Base-by-base conservation (phyloP, 2,113 vertebrate genomes). In the Strix aluco region DNA sequence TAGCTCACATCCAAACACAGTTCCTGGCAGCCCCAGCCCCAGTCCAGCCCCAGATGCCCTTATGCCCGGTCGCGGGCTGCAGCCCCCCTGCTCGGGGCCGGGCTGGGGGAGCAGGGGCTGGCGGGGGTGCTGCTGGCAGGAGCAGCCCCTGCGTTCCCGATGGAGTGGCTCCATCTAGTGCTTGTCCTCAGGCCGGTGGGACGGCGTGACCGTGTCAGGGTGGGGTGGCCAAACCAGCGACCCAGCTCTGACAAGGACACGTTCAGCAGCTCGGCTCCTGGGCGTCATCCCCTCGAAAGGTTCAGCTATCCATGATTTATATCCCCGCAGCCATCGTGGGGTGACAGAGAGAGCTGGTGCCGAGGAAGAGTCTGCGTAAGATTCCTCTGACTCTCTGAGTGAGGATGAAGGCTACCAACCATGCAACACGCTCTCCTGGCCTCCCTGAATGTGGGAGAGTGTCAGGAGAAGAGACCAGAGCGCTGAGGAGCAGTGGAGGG, bases 1-100 rank as follows among this genome's bases (percentile, higher is more conserved):
- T 1, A 14, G 19, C 52, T 23, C 0, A 3, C 58, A 63, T 63
- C 34, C 46, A 13, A 17, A 11, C 40, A 2, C 1, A 7, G 20
- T 20, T 10, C 36, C 42, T 19, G 15, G 42, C 61, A 14, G 5
- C 26, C 23, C 44, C 18, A 17, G 44, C 44, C 44, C 44, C 44
- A 46, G 44, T 8, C 44, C 44, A 46, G 16, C 44, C 44, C 38
- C 51, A 16, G 26, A 1, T 5, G 12, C 22, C 26, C 18, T 25
- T 12, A 15, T 6, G 38, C 30, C 78, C 21, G 4, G 2, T 7
- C 26, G 40, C 32, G 11, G 36, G 34, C 42, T 78, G 59, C 38
- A 40, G 52, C 36, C 46, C 42, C 59, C 26, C 23, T 17, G 4
- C 81, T 57, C 6, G 8, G 52, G 15, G 40, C 26, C 0, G 2